Evolutionary conservation across 1,140 invertebrate genomes (phyloP), one percentile per base, ranked within the genome.

Genomic region (Lycorma delicatula): DNA sequence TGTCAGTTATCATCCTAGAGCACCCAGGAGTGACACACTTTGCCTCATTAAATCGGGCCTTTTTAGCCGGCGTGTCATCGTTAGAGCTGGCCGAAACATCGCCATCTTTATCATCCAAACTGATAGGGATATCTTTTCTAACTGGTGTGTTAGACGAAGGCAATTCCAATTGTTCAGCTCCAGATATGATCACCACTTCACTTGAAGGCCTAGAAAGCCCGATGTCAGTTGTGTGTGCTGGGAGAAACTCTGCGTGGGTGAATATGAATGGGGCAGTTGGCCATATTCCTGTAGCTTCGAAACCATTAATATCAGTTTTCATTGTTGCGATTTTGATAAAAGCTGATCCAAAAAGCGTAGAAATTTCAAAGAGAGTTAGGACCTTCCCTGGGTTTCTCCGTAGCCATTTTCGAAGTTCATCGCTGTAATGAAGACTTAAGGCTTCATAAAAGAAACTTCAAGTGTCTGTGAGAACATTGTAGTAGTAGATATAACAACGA

Each of bases 361-460:
- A 48, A 50, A 68, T 60, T n/a, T 66, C 60, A 62, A 51, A 73
- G 6, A 63, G 28, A 16, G 63, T 66, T n/a, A 71, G 56, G 2
- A 66, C 56, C 41, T 61, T 60, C 5, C 66, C 67, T 18, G 60
- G 55, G 63, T 71, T 63, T 1, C 26, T 4, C 34, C 34, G 34
- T 34, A 77, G 67, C 73, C 74, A 79, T 31, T 27, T 66, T 64
- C 74, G 68, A 48, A 58, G 27, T 64, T 68, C 51, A 64, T 64
- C 61, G 16, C 53, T 47, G 28, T 63, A 63, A 47, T 59, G 56
- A 1, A 34, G 7, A 16, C 51, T 62, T 4, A 59, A 18, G 56
- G 52, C 59, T 59, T 58, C 64, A 70, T 60, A 70, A 66, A 47
- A 59, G 59, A 18, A 11, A 67, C 58, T 57, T 74, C 70, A 2